Base-by-base conservation (phyloP, 2,113 vertebrate species). In the Rhinoderma darwinii region DNA sequence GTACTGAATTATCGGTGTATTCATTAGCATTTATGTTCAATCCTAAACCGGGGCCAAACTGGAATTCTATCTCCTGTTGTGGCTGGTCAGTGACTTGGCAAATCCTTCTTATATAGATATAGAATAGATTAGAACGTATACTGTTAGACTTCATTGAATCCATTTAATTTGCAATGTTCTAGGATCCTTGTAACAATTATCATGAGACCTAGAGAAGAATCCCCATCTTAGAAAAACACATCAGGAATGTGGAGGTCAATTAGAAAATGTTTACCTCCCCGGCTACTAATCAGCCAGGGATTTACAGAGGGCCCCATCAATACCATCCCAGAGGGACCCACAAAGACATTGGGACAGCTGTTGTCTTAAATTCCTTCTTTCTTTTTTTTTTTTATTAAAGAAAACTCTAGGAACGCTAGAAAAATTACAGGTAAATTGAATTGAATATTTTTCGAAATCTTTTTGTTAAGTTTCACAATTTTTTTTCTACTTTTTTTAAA, bases 201-300 rank as follows among this genome's bases (percentile, higher is more conserved):
- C 73, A 75, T 44, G 73, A 43, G 41, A 47, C 41, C 39, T 75
- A 47, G n/a, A 75, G 25, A 74, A 74, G 25, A 75, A 47, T 75
- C 73, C 12, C 22, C 41, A 44, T 27, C 18, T 79, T 56, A 37
- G 50, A 37, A 79, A 79, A 79, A 79, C 32, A 54, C 30, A 32
- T 56, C 50, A 56, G 76, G 76, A 79, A 79, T 79, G 76, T 54
- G 56, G 51, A 59, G 77, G 77, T 80, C 77, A 80, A 54, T 59
- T 59, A 80, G 51, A 59, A 80, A 80, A 54, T 80, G 51, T 80
- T 56, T 80, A 56, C 77, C 51, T 80, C 50, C 32, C 20, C 2
- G 35, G 35, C 51, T 59, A 59, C 77, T 80, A 56, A 80, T 80
- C 50, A 80, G 32, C 32, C 51, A 22, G 22, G 51, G 77, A 80